Base-by-base conservation (phyloP, 2,113 vertebrate genomes). In the Macquaria ambigua region DNA sequence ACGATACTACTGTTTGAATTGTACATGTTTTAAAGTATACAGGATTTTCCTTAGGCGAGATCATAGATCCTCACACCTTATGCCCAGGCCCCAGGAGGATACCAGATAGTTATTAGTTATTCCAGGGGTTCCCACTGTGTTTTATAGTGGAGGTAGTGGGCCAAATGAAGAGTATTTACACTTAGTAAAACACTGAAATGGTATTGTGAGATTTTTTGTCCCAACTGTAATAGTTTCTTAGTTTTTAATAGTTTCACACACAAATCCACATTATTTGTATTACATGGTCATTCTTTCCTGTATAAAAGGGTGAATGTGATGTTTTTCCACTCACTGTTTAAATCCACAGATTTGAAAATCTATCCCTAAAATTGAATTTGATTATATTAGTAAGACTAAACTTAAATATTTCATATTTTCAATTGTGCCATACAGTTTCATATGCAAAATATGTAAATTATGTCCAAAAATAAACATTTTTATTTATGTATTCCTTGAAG, bases 401-500 rank as follows among this genome's bases (percentile, higher is more conserved):
- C 25, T 71, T 11, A 61, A 71, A 58, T 63, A 39, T 52, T 61
- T 82, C 3, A 64, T 58, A 53, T 74, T 73, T 41, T 74, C 18
- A 85, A 46, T 46, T 87, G 81, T 92, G 59, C 62, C 79, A 75
- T 55, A 67, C 69, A 39, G 46, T 87, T 87, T 82, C 77, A 79
- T 82, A 75, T 87, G 48, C 56, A 72, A 87, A 77, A 79, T 76
- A 79, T 92, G 83, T 91, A 90, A 82, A 84, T 90, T 66, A 59
- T 89, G 76, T 89, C 67, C 59, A 83, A 70, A 90, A 93, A 91
- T 92, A 91, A 91, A 93, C 46, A 72, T 68, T 78, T 92, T 76
- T 94, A 94, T 92, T 90, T 90, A 89, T 86, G 77, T 81, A 79
- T 61, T 50, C 20, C 8, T 39, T 77, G 77, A 69, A 62, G 12